phyloP scores from a whole-genome alignment of 2,113 vertebrate species.

The Pimephales promelas region DNA sequence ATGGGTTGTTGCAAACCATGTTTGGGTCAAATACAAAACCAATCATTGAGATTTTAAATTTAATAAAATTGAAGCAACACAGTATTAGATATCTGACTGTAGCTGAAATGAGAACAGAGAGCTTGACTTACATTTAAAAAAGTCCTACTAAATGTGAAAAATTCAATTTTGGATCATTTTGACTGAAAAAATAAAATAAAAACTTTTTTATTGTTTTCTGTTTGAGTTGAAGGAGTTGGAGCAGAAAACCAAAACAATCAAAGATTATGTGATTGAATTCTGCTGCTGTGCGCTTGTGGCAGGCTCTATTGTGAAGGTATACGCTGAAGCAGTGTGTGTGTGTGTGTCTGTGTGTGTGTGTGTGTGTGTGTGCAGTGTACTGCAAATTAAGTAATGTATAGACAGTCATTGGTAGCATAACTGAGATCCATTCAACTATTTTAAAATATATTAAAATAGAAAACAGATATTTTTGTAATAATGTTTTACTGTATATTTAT shows the following conservation, averaged over 20 bases:
- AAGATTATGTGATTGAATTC: conserved; percentile 40
- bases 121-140: background rate
- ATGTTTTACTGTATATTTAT: too few relatives aligned
- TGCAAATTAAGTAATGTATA: background rate
- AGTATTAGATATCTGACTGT: background rate
- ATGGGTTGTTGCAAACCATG: too few relatives aligned
- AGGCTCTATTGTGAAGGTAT: background rate
- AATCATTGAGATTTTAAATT: too few relatives aligned
- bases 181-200: background rate
- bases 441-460: too few relatives aligned
- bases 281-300: conserved; percentile 7
- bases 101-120: conserved; percentile 15
- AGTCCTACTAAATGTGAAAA: background rate
- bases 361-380: too few relatives aligned
- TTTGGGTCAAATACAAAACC: too few relatives aligned
- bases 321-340: background rate
- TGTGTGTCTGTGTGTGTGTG: too few relatives aligned
- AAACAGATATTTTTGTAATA: too few relatives aligned
- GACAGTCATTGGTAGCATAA: background rate
- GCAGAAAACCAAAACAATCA: conserved; percentile 36
- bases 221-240: conserved; percentile 20
- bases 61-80: too few relatives aligned
- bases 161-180: conserved; percentile 10
- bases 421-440: background rate
- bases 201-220: conserved; percentile 17